phyloP scores from a whole-genome alignment of 2,888 invertebrate species.

The Cylloceria caligata region DNA sequence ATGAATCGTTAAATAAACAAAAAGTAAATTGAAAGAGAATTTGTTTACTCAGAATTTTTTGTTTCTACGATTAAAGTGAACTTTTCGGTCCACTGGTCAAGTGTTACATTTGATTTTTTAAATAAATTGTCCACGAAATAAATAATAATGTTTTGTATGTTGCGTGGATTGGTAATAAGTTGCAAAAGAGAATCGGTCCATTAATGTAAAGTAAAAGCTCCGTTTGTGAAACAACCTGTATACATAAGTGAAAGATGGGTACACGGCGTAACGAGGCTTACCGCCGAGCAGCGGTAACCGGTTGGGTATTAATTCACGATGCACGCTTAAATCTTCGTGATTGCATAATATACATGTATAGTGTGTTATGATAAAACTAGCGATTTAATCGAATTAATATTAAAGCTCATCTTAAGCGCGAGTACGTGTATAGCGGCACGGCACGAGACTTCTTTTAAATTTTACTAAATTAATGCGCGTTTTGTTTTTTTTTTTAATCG shows the following conservation, averaged over 20 bases:
- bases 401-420: constrained; percentile 14
- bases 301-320: constrained; percentile 59
- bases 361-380: constrained; percentile 39
- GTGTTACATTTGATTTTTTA: too few species aligned
- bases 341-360: constrained; percentile 62
- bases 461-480: constrained; percentile 11
- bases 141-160: too few species aligned
- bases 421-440: constrained; percentile 7
- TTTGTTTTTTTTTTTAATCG: background rate
- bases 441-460: constrained; percentile 17
- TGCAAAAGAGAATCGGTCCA: too few species aligned
- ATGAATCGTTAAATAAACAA: too few species aligned
- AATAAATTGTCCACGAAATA: too few species aligned
- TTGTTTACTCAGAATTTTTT: too few species aligned
- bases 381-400: constrained; percentile 57
- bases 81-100: too few species aligned
- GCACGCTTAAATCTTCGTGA: constrained; percentile 63
- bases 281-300: constrained; percentile 49
- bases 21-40: too few species aligned
- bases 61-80: too few species aligned
- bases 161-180: too few species aligned
- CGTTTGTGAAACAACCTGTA: constrained; percentile 47
- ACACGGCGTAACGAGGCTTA: constrained; percentile 62
- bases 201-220: too few species aligned
- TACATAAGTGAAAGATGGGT: constrained; percentile 26